Percentiles rank a stretch among this genome's conserved stretches.
Evolutionary conservation across 23 tunicate species (phyloP).

Genomic region (Styela clava): DNA sequence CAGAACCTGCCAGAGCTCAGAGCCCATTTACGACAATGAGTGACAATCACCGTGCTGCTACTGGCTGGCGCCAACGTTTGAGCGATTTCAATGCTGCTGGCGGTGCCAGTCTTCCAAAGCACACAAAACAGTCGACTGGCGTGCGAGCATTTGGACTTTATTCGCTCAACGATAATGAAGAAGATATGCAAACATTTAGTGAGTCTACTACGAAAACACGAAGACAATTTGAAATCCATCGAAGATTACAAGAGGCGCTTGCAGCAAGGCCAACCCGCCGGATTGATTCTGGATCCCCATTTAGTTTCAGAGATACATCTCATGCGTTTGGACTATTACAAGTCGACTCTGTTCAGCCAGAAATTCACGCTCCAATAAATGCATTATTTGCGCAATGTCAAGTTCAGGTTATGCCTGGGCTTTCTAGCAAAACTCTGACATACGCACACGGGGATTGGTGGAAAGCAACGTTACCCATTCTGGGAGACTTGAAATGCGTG

Average conservation of each 20-base stretch:
- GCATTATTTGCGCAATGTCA: not conserved
- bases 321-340: slow-evolving; percentile 4
- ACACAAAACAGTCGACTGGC: not conserved
- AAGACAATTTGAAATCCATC: not conserved
- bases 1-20: not conserved
- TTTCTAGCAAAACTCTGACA: not conserved
- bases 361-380: not conserved
- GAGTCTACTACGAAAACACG: not conserved
- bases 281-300: not conserved
- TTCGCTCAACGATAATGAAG: not conserved
- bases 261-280: not conserved
- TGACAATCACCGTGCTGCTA: not conserved
- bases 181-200: not conserved
- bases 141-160: not conserved
- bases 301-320: not conserved
- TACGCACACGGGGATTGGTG: slow-evolving; percentile 20
- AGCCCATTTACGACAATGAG: not conserved
- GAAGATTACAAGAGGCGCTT: not conserved
- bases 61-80: not conserved
- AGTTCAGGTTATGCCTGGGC: not conserved
- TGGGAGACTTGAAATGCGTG: not conserved
- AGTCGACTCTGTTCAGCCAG: not conserved
- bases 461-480: slow-evolving; percentile 15
- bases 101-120: not conserved
- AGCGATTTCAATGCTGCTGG: not conserved